Evolutionary conservation across 2,113 vertebrate species (phyloP).

Genomic region (Mesocricetus auratus): DNA sequence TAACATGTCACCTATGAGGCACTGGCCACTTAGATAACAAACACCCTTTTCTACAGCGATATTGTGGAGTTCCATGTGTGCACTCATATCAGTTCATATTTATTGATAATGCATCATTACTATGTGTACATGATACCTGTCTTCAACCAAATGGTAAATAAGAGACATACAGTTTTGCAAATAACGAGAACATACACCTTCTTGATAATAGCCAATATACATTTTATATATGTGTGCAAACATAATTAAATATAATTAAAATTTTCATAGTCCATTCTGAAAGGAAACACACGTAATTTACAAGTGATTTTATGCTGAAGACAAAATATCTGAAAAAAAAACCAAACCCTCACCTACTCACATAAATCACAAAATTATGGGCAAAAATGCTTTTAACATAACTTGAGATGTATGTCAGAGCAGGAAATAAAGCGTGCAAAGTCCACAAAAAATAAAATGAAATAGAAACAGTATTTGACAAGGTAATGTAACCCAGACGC

Average conservation of each 20-base stretch:
- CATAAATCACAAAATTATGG: not conserved
- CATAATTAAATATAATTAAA: not conserved
- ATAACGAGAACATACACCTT: not conserved
- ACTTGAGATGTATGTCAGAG: not conserved
- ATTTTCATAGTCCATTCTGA: not conserved
- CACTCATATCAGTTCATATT: not conserved
- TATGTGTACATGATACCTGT: not conserved
- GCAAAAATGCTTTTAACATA: not conserved
- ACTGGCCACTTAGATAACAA: not conserved
- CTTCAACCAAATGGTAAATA: not conserved
- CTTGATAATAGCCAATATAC: not conserved
- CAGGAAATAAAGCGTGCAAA: not conserved
- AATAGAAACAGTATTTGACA: not conserved
- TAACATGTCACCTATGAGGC: not conserved
- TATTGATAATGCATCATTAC: not conserved
- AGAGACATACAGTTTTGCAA: not conserved
- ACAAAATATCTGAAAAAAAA: constrained; percentile 5
- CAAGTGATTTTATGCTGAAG: not conserved
- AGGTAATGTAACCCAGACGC: not conserved
- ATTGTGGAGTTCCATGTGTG: not conserved
- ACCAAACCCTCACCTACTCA: not conserved
- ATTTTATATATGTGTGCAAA: not conserved
- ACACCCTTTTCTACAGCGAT: not conserved
- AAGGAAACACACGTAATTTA: not conserved
- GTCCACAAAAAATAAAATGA: not conserved